These are phyloP conservation scores for Alentia gelatinosa DNA, from an alignment of 2,888 invertebrate species.

Conservation along the genomic window DNA sequence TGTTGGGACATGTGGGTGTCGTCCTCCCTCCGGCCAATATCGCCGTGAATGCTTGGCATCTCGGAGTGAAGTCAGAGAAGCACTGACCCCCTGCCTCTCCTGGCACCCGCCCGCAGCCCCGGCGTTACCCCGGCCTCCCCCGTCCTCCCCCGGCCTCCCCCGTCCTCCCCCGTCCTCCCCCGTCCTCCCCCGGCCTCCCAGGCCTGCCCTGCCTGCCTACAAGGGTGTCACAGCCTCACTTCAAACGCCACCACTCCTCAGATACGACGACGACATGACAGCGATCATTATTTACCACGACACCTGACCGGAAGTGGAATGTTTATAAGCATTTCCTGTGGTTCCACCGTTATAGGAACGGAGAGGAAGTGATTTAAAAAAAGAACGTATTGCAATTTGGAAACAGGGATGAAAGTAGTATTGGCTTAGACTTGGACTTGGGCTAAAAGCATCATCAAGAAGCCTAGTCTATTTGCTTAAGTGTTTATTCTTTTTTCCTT, in stretches of 20 bases:
- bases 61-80: not conserved
- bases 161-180: not conserved
- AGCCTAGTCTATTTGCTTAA: too few relatives aligned
- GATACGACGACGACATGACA: not conserved
- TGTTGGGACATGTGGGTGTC: not conserved
- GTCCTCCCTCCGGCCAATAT: not conserved
- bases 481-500: too few relatives aligned
- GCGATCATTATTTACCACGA: not conserved
- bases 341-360: too few relatives aligned
- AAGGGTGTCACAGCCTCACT: not conserved
- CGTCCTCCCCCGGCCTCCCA: not conserved
- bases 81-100: not conserved
- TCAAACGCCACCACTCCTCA: not conserved
- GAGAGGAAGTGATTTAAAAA: too few relatives aligned
- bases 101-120: not conserved
- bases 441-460: too few relatives aligned
- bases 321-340: too few relatives aligned
- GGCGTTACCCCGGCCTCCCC: not conserved
- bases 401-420: too few relatives aligned
- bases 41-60: not conserved
- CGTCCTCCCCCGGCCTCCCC: not conserved
- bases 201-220: not conserved
- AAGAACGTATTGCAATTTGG: too few relatives aligned
- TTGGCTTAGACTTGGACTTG: too few relatives aligned
- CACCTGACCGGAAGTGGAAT: constrained; percentile 20